phyloP scores from a whole-genome alignment of 2,113 vertebrate species.

The Pithys albifrons region DNA sequence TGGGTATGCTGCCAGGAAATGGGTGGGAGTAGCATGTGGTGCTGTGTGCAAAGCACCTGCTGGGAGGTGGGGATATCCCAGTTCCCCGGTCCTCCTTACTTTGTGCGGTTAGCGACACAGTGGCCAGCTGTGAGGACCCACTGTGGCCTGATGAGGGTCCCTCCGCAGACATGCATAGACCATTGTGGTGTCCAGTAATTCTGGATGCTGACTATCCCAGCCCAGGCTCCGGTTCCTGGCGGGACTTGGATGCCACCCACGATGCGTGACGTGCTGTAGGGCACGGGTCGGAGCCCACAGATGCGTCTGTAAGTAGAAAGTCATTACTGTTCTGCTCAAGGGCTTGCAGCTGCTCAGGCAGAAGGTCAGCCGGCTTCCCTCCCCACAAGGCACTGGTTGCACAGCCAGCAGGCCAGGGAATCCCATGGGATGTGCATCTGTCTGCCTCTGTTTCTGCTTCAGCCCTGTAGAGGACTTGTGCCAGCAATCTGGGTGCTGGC shows the following conservation, averaged over 20 bases:
- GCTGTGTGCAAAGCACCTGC: accelerated
- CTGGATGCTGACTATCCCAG: neutral
- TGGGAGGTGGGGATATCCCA: accelerated
- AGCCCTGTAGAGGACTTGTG: neutral
- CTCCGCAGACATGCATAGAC: neutral
- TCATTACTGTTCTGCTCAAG: neutral
- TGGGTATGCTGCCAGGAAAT: neutral
- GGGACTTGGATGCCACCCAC: neutral
- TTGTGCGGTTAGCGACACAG: neutral
- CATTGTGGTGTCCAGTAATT: accelerated
- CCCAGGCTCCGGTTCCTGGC: neutral
- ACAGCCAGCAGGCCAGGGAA: neutral
- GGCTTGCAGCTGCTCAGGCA: neutral
- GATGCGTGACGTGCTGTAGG: accelerated
- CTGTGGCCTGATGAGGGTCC: neutral
- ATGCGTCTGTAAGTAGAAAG: neutral
- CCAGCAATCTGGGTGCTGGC: neutral
- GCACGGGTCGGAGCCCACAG: neutral
- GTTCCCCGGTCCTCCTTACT: neutral
- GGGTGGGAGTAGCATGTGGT: accelerated
- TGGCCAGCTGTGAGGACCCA: conserved; percentile 48
- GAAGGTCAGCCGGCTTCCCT: neutral
- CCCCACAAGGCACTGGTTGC: neutral
- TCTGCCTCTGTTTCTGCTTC: neutral
- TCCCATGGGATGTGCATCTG: accelerated